A percentile compares a stretch with the other conserved stretches of the same genome.
These are phyloP conservation scores for Lanistes nyassanus DNA, from an alignment of 1,140 invertebrate species.

Conservation along the genomic window DNA sequence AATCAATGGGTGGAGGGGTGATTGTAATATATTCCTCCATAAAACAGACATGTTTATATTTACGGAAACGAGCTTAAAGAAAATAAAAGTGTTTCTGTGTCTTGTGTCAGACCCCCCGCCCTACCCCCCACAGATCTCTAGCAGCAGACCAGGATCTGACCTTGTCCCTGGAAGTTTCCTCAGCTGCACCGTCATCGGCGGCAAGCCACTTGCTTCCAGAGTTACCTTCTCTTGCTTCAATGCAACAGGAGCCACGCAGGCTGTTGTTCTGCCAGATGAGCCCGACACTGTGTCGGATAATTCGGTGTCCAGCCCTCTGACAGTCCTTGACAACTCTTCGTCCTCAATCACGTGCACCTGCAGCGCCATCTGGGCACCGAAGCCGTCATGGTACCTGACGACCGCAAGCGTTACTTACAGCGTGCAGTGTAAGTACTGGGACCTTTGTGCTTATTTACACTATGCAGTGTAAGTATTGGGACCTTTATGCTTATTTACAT, in stretches of 20 bases:
- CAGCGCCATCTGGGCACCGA: no score
- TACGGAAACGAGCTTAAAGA: no score
- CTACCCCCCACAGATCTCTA: neutral
- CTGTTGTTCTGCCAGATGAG: neutral
- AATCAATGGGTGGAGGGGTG: no score
- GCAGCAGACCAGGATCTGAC: neutral
- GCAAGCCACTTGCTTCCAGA: neutral
- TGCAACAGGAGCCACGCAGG: neutral
- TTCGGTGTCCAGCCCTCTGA: conserved; percentile 1
- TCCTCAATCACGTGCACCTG: no score
- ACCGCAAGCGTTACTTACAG: no score
- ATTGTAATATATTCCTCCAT: no score
- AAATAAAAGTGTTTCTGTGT: neutral
- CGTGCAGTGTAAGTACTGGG: no score
- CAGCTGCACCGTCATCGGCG: neutral
- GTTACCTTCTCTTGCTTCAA: neutral
- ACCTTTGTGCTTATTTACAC: no score
- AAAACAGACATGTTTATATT: no score
- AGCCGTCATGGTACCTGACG: no score
- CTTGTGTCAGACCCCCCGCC: neutral
- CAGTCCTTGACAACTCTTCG: neutral
- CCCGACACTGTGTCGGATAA: neutral
- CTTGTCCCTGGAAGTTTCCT: neutral
- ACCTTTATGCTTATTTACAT: no score
- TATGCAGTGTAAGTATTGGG: no score